These are phyloP conservation scores for Nomada fabriciana DNA, from an alignment of 2,888 invertebrate species.

Conservation along the genomic window DNA sequence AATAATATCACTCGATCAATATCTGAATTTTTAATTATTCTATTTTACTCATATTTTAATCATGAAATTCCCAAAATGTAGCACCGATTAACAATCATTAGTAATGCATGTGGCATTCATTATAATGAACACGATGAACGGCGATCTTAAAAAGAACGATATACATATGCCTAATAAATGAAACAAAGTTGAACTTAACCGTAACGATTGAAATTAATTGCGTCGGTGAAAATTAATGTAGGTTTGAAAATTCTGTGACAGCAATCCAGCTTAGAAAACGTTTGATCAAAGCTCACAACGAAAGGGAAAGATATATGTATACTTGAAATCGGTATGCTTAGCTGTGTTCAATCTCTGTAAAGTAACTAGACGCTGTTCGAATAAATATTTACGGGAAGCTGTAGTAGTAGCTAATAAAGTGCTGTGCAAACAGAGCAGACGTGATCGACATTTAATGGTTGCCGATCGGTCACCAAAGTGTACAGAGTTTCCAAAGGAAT, in stretches of 20 bases:
- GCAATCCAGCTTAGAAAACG: background rate
- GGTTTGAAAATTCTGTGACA: background rate
- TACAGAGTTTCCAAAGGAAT: conserved; percentile 48
- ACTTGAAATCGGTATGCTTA: conserved; percentile 9
- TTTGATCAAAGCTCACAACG: background rate
- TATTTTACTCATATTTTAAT: too few relatives aligned
- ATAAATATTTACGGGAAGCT: conserved; percentile 42
- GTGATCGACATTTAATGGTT: conserved; percentile 58
- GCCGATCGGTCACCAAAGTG: conserved; percentile 35
- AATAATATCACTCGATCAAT: too few relatives aligned
- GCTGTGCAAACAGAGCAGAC: conserved; percentile 60
- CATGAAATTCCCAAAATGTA: too few relatives aligned
- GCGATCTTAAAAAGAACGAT: too few relatives aligned
- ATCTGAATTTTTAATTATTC: too few relatives aligned
- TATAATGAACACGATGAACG: too few relatives aligned
- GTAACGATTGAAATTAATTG: background rate
- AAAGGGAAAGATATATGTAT: background rate
- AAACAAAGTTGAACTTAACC: too few relatives aligned
- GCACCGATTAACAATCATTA: too few relatives aligned
- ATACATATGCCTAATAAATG: too few relatives aligned
- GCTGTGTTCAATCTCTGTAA: conserved; percentile 40
- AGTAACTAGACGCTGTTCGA: conserved; percentile 37
- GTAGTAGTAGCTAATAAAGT: conserved; percentile 62
- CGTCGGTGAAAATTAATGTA: background rate
- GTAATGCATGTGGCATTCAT: too few relatives aligned